A percentile compares a stretch with the other conserved stretches of the same genome.
phyloP scores from a whole-genome alignment of 2,113 vertebrate genomes.

The Malurus elegans region DNA sequence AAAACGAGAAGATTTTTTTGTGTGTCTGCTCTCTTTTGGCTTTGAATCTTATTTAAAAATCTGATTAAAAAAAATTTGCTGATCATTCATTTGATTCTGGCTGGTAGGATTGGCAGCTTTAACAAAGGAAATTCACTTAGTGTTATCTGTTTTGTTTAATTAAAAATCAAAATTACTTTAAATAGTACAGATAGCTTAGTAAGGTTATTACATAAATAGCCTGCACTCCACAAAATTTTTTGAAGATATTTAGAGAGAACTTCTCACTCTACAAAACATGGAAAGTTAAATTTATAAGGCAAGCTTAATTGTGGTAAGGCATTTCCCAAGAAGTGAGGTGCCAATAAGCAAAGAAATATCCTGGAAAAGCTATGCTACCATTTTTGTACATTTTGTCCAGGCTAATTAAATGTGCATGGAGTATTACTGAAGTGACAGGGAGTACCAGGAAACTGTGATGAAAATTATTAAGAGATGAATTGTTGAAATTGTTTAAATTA shows the following conservation, averaged over 20 bases:
- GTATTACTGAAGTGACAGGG: neutral
- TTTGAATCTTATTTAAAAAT: neutral
- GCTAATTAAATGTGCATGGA: neutral
- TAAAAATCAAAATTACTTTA: neutral
- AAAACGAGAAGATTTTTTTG: neutral
- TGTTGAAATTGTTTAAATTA: neutral
- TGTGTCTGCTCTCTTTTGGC: neutral
- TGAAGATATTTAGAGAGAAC: neutral
- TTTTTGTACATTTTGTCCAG: neutral
- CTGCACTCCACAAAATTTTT: neutral
- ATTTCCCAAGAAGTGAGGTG: neutral
- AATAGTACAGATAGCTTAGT: neutral
- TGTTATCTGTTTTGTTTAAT: neutral
- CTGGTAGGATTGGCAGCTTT: neutral
- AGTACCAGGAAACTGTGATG: neutral
- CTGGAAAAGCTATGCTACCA: neutral
- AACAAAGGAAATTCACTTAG: neutral
- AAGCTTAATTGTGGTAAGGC: neutral
- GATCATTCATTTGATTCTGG: neutral
- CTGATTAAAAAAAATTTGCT: neutral
- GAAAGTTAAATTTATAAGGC: neutral
- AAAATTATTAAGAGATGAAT: neutral
- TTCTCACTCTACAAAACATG: neutral
- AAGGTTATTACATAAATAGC: neutral
- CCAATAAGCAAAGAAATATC: neutral